These are phyloP conservation scores for Virgularia gustaviana DNA, from an alignment of 92 coral and sea anemone species.

Conservation along the genomic window DNA sequence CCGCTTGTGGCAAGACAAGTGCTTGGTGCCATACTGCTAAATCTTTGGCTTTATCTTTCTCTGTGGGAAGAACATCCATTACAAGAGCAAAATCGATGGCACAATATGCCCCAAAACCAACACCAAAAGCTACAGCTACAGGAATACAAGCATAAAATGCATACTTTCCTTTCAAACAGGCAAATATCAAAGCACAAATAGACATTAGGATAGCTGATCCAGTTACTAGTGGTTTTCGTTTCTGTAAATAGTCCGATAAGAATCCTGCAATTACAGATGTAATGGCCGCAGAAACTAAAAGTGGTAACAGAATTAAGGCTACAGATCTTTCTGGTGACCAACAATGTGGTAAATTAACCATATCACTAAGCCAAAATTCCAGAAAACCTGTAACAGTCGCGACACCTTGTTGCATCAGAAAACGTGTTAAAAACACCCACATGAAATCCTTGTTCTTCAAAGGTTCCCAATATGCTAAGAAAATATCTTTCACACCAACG, in stretches of 20 bases:
- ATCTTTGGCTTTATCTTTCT: slow-evolving; percentile 98
- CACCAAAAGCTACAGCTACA: slow-evolving; percentile 86
- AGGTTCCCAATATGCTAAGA: slow-evolving; percentile 97
- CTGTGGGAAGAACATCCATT: slow-evolving; percentile 97
- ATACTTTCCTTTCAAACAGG: slow-evolving; percentile 83
- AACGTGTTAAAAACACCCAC: slow-evolving; percentile 97
- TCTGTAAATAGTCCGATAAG: slow-evolving; percentile 80
- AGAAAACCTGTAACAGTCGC: slow-evolving; percentile 96
- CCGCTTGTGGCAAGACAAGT: slow-evolving; percentile 96
- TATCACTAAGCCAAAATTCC: slow-evolving; percentile 97
- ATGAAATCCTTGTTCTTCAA: slow-evolving; percentile 91
- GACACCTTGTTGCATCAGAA: slow-evolving; percentile 96
- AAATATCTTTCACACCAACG: slow-evolving; percentile 63
- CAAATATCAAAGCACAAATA: slow-evolving; percentile 87
- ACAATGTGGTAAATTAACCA: slow-evolving; percentile 91
- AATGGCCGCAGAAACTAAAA: slow-evolving; percentile 80
- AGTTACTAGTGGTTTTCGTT: slow-evolving; percentile 89
- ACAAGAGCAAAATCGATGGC: slow-evolving; percentile 98
- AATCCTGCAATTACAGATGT: slow-evolving; percentile 96
- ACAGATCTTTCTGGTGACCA: slow-evolving; percentile 98
- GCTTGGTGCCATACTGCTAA: slow-evolving; percentile 99
- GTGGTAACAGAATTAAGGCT: slow-evolving; percentile 83
- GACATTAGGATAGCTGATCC: slow-evolving; percentile 98
- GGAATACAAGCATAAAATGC: slow-evolving; percentile 98
- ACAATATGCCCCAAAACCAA: slow-evolving; percentile 97